These are phyloP conservation scores for Ceyx cyanopectus DNA, from an alignment of 2,113 vertebrate genomes.

Conservation along the genomic window DNA sequence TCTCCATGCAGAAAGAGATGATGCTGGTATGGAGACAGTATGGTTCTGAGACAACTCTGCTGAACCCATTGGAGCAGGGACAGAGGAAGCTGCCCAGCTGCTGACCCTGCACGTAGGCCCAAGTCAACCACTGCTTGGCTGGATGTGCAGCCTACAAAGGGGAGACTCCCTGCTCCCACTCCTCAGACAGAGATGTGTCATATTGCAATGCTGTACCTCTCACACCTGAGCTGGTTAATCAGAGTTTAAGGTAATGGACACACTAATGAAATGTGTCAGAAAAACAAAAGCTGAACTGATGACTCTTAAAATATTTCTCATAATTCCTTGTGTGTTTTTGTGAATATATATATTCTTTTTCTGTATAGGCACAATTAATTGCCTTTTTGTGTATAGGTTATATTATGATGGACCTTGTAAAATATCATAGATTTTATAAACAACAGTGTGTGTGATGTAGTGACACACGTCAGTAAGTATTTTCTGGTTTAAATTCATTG, in stretches of 20 bases:
- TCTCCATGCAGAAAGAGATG: not conserved
- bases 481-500: constrained; percentile 68
- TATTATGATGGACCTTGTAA: constrained; percentile 5
- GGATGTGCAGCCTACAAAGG: accelerated
- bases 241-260: not conserved
- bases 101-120: not conserved
- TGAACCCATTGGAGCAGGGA: not conserved
- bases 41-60: not conserved
- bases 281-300: not conserved
- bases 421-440: constrained; percentile 41
- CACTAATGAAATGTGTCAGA: not conserved
- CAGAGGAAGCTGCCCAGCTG: not conserved
- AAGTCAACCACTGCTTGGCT: accelerated
- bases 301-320: not conserved
- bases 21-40: not conserved
- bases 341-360: not conserved
- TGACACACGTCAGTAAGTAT: constrained; percentile 25
- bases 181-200: not conserved
- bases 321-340: not conserved
- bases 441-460: constrained; percentile 33
- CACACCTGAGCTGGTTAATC: not conserved
- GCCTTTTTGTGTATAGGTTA: constrained; percentile 42
- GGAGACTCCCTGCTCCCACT: not conserved
- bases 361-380: not conserved
- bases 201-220: accelerated